Base-by-base conservation (phyloP, 1,140 invertebrate genomes). In the Coenobita brevimanus region DNA sequence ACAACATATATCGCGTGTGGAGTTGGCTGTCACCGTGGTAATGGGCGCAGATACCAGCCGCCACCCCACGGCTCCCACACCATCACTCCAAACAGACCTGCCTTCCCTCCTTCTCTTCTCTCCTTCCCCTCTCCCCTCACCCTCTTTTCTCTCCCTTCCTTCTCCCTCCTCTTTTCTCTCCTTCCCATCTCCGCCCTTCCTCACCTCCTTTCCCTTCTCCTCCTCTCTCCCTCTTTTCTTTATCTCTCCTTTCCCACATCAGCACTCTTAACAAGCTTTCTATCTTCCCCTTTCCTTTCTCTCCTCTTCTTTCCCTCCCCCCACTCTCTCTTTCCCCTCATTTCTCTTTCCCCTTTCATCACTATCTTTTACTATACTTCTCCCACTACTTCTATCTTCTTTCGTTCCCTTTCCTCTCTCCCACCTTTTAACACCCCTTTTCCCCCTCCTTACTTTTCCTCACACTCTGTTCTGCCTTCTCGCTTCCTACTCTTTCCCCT, bases 221-320 rank as follows among this genome's bases (percentile, higher is more conserved):
- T 41, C 46, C 73, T 76, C 73, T 76, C 73, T 76, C 36, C 46
- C 38, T 75, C 71, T 75, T 41, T n/a, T 75, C 73, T 36, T 41
- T n/a, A n/a, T n/a, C n/a, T n/a, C n/a, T n/a, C n/a, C n/a, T n/a
- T n/a, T n/a, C n/a, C n/a, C n/a, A n/a, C n/a, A n/a, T n/a, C n/a
- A n/a, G n/a, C n/a, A n/a, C n/a, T n/a, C n/a, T n/a, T n/a, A n/a
- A 27, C 33, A 21, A n/a, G 1, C 33, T 24, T 27, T 6, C 46
- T 57, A 41, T 24, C n/a, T 46, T 50, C 21, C 46, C 33, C 17
- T 27, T 24, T 79, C 46, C 21, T 30, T 57, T 8, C 6, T 17
- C 21, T 13, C 30, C 75, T n/a, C 76, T 79, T 27, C 57, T 50
- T 27, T 50, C 57, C 46, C 21, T 50, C 57, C 76, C 1, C 41